Evolutionary conservation across 2,888 invertebrate genomes (phyloP).

Genomic region (Caenorhabditis parvicauda): DNA sequence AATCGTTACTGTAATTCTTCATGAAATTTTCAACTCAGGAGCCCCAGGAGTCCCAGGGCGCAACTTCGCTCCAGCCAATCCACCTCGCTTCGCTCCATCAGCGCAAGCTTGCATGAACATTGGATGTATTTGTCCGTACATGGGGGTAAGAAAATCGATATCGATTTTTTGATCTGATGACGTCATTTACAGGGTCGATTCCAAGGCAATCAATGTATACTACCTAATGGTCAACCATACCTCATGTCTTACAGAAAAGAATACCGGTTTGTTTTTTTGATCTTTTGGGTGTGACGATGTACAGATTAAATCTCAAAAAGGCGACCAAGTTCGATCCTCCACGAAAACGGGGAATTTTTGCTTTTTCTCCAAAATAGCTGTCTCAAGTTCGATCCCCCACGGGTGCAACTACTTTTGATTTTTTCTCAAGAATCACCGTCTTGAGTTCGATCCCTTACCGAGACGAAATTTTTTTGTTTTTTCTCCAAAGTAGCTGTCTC

Average conservation of each 20-base stretch:
- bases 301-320: no score
- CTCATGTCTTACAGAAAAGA: constrained; percentile 52
- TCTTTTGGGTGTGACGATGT: no score
- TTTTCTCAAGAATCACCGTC: no score
- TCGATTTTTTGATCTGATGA: background rate
- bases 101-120: constrained; percentile 56
- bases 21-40: constrained; percentile 4
- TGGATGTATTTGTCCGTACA: constrained; percentile 53
- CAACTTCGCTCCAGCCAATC: constrained; percentile 49
- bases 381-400: no score
- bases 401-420: no score
- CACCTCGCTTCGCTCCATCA: constrained; percentile 46
- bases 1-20: no score
- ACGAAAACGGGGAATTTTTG: background rate
- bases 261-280: constrained; percentile 33
- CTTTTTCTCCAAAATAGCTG: no score
- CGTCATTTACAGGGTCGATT: background rate
- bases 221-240: constrained; percentile 45
- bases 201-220: constrained; percentile 24
- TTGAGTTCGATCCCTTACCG: no score
- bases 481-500: no score
- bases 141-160: constrained; percentile 31
- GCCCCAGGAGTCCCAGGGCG: constrained; percentile 35
- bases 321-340: no score
- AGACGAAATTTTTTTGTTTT: no score